Percentiles rank a stretch among this genome's conserved stretches.
These are phyloP conservation scores for Diceros bicornis DNA, from an alignment of 2,797 vertebrate genomes.

Conservation along the genomic window DNA sequence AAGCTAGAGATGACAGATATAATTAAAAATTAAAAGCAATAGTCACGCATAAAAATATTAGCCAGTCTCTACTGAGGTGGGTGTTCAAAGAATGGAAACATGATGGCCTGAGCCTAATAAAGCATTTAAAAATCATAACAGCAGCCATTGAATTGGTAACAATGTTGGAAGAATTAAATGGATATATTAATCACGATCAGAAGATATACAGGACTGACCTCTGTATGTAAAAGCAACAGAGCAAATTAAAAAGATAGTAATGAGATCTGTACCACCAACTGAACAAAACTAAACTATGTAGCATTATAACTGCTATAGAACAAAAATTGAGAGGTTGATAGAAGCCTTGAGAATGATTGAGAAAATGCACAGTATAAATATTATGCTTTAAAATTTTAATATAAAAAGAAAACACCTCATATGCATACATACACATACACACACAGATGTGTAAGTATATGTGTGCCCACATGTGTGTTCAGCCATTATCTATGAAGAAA, in stretches of 20 bases:
- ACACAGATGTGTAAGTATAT: background rate
- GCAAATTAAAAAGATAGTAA: background rate
- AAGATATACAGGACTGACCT: background rate
- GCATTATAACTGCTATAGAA: background rate
- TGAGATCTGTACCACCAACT: background rate
- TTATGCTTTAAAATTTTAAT: background rate
- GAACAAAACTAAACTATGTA: background rate
- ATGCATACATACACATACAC: background rate
- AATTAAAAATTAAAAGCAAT: background rate
- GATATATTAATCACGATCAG: background rate
- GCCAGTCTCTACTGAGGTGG: background rate
- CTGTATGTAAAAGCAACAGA: background rate
- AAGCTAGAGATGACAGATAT: background rate
- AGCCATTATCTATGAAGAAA: background rate
- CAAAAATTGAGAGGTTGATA: background rate
- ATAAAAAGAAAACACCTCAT: background rate
- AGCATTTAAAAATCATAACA: background rate
- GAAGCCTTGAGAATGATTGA: background rate
- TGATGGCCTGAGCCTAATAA: background rate
- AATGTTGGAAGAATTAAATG: background rate
- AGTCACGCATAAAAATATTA: background rate
- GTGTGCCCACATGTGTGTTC: background rate
- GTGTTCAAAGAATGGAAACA: background rate
- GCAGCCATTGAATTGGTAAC: background rate
- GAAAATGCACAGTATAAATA: background rate